A percentile compares a stretch with the other conserved stretches of the same genome.
These are phyloP conservation scores for Saccopteryx leptura DNA, from an alignment of 2,113 vertebrate genomes.

Conservation along the genomic window DNA sequence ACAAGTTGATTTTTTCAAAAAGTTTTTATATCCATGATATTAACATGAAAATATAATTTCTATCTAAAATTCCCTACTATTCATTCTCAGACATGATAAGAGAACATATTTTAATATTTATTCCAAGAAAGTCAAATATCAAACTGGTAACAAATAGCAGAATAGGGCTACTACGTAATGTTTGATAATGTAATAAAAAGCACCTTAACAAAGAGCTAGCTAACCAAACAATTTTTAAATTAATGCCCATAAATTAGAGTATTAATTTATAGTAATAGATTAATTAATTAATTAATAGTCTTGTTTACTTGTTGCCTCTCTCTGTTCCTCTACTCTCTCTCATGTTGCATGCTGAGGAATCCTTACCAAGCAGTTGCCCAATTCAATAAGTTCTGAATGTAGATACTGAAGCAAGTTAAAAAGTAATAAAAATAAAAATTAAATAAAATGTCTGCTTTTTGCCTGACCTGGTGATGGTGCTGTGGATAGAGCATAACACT, in stretches of 20 bases:
- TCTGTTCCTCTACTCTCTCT: neutral
- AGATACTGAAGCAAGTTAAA: neutral
- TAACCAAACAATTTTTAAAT: neutral
- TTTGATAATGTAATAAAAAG: neutral
- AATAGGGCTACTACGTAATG: neutral
- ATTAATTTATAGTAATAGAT: neutral
- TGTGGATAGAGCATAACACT: no score
- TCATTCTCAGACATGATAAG: conserved; percentile 42
- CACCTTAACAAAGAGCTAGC: neutral
- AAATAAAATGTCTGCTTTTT: no score
- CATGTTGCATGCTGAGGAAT: fast-evolving
- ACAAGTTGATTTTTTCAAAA: neutral
- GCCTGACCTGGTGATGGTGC: no score
- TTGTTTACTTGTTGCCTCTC: neutral
- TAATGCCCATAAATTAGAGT: neutral
- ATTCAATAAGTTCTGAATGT: neutral
- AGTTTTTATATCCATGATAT: conserved; percentile 58
- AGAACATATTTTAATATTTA: conserved; percentile 47
- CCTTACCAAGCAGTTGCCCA: neutral
- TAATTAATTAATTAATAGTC: neutral
- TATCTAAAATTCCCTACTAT: conserved; percentile 9
- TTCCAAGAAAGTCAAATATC: conserved; percentile 22
- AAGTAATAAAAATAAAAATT: neutral
- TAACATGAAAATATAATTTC: conserved; percentile 61
- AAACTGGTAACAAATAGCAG: neutral